Evolutionary conservation across 2,888 invertebrate genomes (phyloP), one percentile per base, ranked within the genome.

Genomic region (Thymelicus sylvestris): DNA sequence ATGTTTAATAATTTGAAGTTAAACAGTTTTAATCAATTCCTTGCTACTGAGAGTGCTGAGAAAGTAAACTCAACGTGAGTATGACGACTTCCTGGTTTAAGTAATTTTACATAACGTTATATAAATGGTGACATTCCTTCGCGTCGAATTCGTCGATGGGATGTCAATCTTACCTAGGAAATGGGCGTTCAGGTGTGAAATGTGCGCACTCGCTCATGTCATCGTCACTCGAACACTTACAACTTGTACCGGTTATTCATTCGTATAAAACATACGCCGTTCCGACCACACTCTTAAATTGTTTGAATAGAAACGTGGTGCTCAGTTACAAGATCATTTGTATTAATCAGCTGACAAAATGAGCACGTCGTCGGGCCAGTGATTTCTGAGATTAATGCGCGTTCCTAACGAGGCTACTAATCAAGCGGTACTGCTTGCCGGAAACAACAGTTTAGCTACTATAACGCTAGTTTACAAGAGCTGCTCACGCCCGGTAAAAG

Each of bases 101-200:
- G 57, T 64, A 62, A 67, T 67, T 60, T 62, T 61, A 66, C 57
- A 47, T 65, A 57, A 59, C 55, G 73, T 81, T 81, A 81, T 75
- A 76, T 79, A 81, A 79, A 66, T 69, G 48, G 66, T 44, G 75
- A 74, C 71, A 73, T 66, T 71, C 68, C 71, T 47, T 59, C 52
- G 12, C 69, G 74, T 77, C 77, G 75, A 71, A 66, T 62, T 15
- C 72, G 75, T 77, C 77, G 75, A 72, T 71, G 62, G 19, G 73
- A 74, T 77, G 77, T 80, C 79, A 81, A 78, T 79, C 78, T 74
- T 72, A 76, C 76, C 75, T 76, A 74, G 74, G 66, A 73, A 75
- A 76, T 75, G 72, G 73, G 74, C 75, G 76, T 72, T 77, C 73
- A 76, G 74, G 79, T 75, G 73, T 74, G 73, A 75, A 76, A 75